Evolutionary conservation across 2,797 vertebrate genomes (phyloP), one percentile per base, ranked within the genome.

Genomic region (Poecilia wingei): DNA sequence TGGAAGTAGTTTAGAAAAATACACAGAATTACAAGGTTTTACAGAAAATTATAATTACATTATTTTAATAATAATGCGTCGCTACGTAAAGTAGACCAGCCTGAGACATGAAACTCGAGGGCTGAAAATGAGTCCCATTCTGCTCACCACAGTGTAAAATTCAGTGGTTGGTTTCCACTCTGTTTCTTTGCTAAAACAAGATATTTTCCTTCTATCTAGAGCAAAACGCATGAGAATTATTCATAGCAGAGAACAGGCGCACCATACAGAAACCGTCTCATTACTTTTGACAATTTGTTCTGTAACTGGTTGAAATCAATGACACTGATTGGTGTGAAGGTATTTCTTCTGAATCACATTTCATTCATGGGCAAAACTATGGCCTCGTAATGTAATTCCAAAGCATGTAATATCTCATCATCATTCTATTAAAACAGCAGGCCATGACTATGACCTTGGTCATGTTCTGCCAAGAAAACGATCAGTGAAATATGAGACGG

Each of bases 391-490:
- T 45, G 39, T 71, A 20, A 43, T 55, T 43, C 43, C 75, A 55
- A 69, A 77, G 76, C n/a, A 78, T 57, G n/a, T 33, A 70, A 77
- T 77, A 22, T 33, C 70, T 41, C 33, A 68, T 71, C 51, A 46
- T 39, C 51, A 57, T 57, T 55, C 69, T 31, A 70, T 71, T 71
- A 36, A 57, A 71, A 77, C 45, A 49, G 47, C 53, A 77, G 59
- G 45, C 31, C 31, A 31, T 31, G 31, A 31, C 31, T 31, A 31
- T 31, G 31, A 31, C 31, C 31, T 31, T 31, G 9, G 28, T 28
- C 22, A 22, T n/a, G 47, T 43, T 14, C 49, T 43, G 36, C 39
- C 47, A 43, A 43, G 46, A 55, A 36, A 51, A 77, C 3, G 16
- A 68, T 12, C 20, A 18, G 33, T 39, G 33, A 66, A 39, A 49